Percentiles rank a stretch among this genome's conserved stretches.
Conservation (phyloP, 2,113 vertebrate genomes). For the Lamprotornis superbus region DNA sequence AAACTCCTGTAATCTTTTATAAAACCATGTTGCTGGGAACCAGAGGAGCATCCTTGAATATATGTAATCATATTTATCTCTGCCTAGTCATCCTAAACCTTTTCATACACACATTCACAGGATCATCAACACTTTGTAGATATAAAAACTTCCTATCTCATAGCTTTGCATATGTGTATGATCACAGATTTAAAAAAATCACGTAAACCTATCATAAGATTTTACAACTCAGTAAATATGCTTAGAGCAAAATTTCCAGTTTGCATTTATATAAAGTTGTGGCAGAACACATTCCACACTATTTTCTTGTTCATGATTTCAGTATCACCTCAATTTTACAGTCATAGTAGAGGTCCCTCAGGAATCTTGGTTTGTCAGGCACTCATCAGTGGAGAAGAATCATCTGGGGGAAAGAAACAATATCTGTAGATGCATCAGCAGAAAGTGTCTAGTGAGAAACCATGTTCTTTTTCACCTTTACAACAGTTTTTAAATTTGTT, state of each 20-base stretch:
- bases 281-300: neutral
- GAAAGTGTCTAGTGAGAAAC: neutral
- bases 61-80: accelerated
- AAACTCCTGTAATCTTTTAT: neutral
- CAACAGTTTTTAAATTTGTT: neutral
- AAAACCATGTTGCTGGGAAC: neutral
- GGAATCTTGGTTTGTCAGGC: neutral
- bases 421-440: neutral
- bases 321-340: neutral
- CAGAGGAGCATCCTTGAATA: neutral
- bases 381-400: accelerated
- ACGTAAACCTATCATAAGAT: neutral
- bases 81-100: neutral
- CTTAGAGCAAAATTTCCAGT: neutral
- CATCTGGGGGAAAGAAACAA: neutral
- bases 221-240: neutral
- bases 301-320: neutral
- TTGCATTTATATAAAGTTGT: neutral
- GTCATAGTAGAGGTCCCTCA: neutral
- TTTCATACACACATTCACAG: neutral
- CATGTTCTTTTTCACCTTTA: neutral
- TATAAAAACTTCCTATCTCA: neutral
- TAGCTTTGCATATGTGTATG: neutral
- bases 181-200: neutral
- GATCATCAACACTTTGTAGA: neutral